Evolutionary conservation across 2,888 invertebrate genomes (phyloP), one percentile per base, ranked within the genome.

Genomic region (Mongoloraphidia duomilia): DNA sequence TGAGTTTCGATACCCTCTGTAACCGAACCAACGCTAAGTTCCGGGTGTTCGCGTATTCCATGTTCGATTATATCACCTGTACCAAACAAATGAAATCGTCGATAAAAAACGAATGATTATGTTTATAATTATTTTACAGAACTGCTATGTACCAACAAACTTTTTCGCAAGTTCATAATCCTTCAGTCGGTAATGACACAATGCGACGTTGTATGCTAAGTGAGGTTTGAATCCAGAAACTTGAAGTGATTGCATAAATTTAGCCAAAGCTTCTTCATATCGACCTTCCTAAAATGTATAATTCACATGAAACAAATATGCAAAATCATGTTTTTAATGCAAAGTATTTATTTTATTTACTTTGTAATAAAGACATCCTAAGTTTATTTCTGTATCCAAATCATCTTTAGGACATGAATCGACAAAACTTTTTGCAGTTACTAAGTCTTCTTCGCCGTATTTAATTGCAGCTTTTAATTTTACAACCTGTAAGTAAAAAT

Each of bases 391-490:
- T 42, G 91, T 92, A 59, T 96, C 95, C 0, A 91, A 80, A 65
- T 95, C 95, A 64, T 93, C 92, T 47, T 76, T 69, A 2, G 87
- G 78, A 60, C 91, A 88, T 55, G 89, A 86, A 62, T 95, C 93
- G 0, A 97, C 83, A 10, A 95, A 73, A 62, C 84, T 83, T 71
- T 92, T 92, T 0, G 96, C 93, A 37, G 88, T 87, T 8, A 86
- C 77, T 46, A 90, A 80, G 63, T 97, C 96, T 65, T 92, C 92
- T 68, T 94, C 92, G 0, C 93, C 90, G 65, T 97, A 98, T 64
- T 94, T 91, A 52, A 98, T 95, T 6, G 95, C 96, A 43, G 97
- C 93, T 70, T 93, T 92, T 45, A 95, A 65, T 67, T 97, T 96
- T 2, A 82, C 79, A 12, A 84, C 74, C 73, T 76, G 58, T 26